Percentiles rank a stretch among this genome's conserved stretches.
Conservation (phyloP, 1,140 invertebrate genomes). For the Lamellibrachia luymesi region DNA sequence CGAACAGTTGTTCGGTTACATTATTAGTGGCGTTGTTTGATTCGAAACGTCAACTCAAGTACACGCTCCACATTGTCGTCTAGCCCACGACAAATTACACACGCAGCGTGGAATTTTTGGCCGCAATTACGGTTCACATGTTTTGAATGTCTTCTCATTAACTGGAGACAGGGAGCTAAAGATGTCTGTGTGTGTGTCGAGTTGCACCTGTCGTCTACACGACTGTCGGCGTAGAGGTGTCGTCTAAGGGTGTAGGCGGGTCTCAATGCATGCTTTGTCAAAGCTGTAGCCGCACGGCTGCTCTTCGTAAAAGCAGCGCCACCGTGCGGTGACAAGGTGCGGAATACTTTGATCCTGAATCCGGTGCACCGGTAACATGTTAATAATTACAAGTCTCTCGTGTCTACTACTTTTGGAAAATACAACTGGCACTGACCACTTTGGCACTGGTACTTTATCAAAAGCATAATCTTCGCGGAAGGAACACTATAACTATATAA, state of each 20-base stretch:
- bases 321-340: too few relatives aligned
- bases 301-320: too few relatives aligned
- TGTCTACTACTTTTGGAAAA: too few relatives aligned
- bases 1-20: not conserved
- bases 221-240: not conserved
- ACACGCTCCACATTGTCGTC: not conserved
- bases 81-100: not conserved
- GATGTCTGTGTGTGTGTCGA: not conserved
- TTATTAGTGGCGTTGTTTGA: not conserved
- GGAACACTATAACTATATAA: too few relatives aligned
- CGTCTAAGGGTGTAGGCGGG: too few relatives aligned
- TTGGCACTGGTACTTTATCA: too few relatives aligned
- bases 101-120: not conserved
- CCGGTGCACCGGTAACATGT: too few relatives aligned
- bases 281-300: too few relatives aligned
- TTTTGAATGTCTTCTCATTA: not conserved
- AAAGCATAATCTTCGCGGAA: too few relatives aligned
- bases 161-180: not conserved
- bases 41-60: not conserved
- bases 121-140: not conserved
- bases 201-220: not conserved
- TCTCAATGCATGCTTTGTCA: not conserved
- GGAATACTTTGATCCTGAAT: too few relatives aligned
- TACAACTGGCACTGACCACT: too few relatives aligned
- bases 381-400: too few relatives aligned